These are phyloP conservation scores for Allolobophora icterica DNA, from an alignment of 2,888 invertebrate genomes.

Conservation along the genomic window DNA sequence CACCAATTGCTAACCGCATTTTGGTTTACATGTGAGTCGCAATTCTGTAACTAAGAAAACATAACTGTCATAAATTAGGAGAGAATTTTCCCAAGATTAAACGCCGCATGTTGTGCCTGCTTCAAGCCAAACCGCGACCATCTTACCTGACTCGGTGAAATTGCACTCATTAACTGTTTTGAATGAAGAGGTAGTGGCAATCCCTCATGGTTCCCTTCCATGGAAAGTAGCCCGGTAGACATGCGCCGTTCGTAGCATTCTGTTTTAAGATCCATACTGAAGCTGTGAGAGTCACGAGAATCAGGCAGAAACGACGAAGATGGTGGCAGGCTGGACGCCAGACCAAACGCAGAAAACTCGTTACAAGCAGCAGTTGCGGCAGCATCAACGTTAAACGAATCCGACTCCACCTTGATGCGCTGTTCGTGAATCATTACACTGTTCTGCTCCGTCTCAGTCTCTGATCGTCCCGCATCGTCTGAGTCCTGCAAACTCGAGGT, in stretches of 20 bases:
- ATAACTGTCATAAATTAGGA: too few relatives aligned
- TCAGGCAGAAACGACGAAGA: constrained; percentile 4
- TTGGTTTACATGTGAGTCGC: too few relatives aligned
- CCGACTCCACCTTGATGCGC: constrained; percentile 7
- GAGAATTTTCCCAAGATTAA: too few relatives aligned
- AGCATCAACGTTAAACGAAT: not conserved
- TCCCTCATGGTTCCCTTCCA: not conserved
- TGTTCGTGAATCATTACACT: not conserved
- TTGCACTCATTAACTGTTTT: not conserved
- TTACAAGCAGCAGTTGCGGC: not conserved
- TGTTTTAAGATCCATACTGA: not conserved
- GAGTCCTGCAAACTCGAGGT: constrained; percentile 10
- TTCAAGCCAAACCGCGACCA: not conserved
- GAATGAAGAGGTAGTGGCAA: constrained; percentile 20
- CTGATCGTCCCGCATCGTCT: not conserved
- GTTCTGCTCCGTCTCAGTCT: not conserved
- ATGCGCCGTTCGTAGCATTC: not conserved
- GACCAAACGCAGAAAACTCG: not conserved
- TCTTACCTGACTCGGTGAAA: constrained; percentile 22
- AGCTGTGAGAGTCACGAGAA: constrained; percentile 9
- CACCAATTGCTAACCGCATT: too few relatives aligned
- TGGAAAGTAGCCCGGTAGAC: not conserved
- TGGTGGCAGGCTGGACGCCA: not conserved
- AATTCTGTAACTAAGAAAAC: too few relatives aligned
- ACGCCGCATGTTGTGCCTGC: too few relatives aligned